Evolutionary conservation across 2,797 vertebrate species (phyloP).

Genomic region (Cetoscarus ocellatus): DNA sequence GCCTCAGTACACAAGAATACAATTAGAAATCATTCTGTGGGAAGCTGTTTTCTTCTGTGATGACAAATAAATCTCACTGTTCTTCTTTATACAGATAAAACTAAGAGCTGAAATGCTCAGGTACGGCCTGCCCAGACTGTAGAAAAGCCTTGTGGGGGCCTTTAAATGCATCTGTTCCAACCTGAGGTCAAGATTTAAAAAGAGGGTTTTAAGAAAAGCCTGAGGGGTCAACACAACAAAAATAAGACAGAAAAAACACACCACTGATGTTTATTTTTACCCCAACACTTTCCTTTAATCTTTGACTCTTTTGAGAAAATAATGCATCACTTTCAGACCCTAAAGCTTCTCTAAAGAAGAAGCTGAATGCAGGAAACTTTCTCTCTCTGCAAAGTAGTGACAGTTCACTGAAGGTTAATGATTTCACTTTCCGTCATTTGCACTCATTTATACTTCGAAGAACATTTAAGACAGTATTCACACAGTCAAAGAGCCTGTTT

Average conservation of each 20-base stretch:
- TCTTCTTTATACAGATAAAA: not conserved
- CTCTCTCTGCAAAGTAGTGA: not conserved
- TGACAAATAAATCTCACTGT: constrained; percentile 4
- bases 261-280: not conserved
- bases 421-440: no score
- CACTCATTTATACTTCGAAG: no score
- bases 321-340: no score
- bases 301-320: not conserved
- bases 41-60: not conserved
- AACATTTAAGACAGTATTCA: no score
- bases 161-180: not conserved
- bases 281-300: not conserved
- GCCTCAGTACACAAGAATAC: constrained; percentile 10
- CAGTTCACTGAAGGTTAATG: no score
- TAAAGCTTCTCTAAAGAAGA: no score
- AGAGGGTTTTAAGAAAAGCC: not conserved
- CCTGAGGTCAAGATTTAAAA: not conserved
- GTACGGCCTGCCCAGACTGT: not conserved
- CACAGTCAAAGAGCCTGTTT: no score
- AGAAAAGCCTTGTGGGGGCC: not conserved
- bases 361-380: no score
- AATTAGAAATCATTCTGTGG: constrained; percentile 16
- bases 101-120: not conserved
- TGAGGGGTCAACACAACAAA: not conserved
- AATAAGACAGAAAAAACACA: not conserved